These are phyloP conservation scores for Cyphomyrus discorhynchus DNA, from an alignment of 2,113 vertebrate species.

Conservation along the genomic window DNA sequence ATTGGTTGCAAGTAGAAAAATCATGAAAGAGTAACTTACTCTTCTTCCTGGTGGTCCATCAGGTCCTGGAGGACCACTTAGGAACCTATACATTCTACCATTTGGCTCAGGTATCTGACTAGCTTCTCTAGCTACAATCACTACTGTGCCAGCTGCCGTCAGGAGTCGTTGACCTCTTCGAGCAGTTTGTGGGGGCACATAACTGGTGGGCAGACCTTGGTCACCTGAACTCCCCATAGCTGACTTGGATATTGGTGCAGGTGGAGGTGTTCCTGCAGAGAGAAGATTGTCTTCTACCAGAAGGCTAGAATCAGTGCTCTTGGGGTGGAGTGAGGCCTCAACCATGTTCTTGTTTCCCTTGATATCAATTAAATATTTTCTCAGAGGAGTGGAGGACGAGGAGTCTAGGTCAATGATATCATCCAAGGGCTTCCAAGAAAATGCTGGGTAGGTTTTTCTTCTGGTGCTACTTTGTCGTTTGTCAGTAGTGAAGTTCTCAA, in stretches of 20 bases:
- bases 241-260: not conserved
- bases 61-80: conserved; percentile 49
- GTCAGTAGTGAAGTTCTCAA: conserved; percentile 43
- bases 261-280: not conserved
- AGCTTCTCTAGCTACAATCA: not conserved
- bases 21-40: conserved; percentile 49
- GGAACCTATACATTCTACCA: conserved; percentile 27
- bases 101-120: not conserved
- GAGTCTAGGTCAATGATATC: conserved; percentile 26
- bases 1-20: not conserved
- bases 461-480: conserved; percentile 11
- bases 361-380: not conserved
- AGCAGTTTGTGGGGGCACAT: not conserved
- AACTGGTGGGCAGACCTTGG: not conserved
- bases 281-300: conserved; percentile 35
- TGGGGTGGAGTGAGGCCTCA: not conserved
- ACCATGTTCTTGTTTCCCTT: not conserved
- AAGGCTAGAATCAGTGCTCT: conserved; percentile 18
- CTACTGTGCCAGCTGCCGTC: not conserved
- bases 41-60: conserved; percentile 53
- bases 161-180: not conserved
- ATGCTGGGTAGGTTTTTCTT: accelerated
- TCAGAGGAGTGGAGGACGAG: not conserved
- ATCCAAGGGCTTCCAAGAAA: conserved; percentile 12
- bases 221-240: not conserved